Evolutionary conservation across 2,797 vertebrate species (phyloP).

Genomic region (Natrix natrix): DNA sequence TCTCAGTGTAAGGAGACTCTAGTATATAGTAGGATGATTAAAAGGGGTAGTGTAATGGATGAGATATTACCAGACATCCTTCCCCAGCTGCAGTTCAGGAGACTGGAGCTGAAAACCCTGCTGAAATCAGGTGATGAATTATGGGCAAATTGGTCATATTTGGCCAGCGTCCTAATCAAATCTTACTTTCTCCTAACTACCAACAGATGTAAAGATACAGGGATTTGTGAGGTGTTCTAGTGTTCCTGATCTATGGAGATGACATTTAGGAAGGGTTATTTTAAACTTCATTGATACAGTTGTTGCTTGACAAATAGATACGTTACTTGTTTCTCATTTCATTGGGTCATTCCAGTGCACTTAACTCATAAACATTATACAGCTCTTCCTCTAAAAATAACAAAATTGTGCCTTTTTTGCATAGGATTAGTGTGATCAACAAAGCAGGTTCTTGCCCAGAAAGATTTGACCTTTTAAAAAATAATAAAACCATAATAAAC

Average conservation of each 20-base stretch:
- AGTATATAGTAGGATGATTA: neutral
- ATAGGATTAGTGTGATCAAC: neutral
- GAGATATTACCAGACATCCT: neutral
- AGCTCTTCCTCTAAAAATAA: neutral
- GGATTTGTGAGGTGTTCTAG: neutral
- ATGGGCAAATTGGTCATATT: neutral
- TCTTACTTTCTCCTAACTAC: neutral
- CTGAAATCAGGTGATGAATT: neutral
- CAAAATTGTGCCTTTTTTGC: neutral
- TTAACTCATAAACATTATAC: neutral
- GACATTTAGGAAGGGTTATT: neutral
- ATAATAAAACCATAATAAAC: neutral
- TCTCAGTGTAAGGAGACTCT: neutral
- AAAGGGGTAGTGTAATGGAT: neutral
- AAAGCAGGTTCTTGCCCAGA: neutral
- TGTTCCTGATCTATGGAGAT: no score
- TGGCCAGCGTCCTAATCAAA: neutral
- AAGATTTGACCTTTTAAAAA: neutral
- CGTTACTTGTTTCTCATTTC: neutral
- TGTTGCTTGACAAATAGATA: neutral
- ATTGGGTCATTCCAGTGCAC: neutral
- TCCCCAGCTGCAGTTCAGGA: neutral
- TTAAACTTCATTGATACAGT: neutral
- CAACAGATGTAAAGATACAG: neutral
- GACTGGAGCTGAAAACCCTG: neutral